phyloP scores from a whole-genome alignment of 2,888 invertebrate species.

The Ectemnius cavifrons region DNA sequence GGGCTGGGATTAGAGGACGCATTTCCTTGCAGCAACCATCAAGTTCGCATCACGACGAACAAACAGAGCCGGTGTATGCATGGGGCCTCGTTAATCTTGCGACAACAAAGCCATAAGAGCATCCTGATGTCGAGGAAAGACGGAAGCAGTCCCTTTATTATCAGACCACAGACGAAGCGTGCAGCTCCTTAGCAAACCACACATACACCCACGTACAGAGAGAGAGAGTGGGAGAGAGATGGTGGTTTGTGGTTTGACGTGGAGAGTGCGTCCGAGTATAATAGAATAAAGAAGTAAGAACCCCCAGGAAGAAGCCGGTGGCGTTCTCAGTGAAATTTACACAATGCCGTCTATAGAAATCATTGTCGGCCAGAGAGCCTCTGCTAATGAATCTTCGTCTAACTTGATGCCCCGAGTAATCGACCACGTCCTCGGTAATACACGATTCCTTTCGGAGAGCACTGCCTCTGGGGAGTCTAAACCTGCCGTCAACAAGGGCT shows the following conservation, averaged over 20 bases:
- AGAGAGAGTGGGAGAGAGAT: too few species aligned
- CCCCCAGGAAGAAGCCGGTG: not conserved
- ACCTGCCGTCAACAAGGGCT: too few species aligned
- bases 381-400: too few species aligned
- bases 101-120: slow-evolving; percentile 58
- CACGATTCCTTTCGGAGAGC: too few species aligned
- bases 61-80: slow-evolving; percentile 49
- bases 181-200: slow-evolving; percentile 10
- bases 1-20: slow-evolving; percentile 32
- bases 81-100: slow-evolving; percentile 67
- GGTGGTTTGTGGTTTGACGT: slow-evolving; percentile 24
- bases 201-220: too few species aligned
- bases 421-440: too few species aligned
- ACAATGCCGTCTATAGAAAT: too few species aligned
- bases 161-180: slow-evolving; percentile 18
- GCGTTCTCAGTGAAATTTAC: too few species aligned
- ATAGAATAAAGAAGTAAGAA: slow-evolving; percentile 31
- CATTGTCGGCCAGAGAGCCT: too few species aligned
- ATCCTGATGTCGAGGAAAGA: slow-evolving; percentile 39
- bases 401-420: too few species aligned
- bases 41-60: slow-evolving; percentile 42
- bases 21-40: slow-evolving; percentile 49
- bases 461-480: too few species aligned
- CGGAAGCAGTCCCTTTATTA: slow-evolving; percentile 36
- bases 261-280: slow-evolving; percentile 18